Evolutionary conservation across 2,888 invertebrate species (phyloP), one percentile per base, ranked within the genome.

Genomic region (Spodoptera picta): DNA sequence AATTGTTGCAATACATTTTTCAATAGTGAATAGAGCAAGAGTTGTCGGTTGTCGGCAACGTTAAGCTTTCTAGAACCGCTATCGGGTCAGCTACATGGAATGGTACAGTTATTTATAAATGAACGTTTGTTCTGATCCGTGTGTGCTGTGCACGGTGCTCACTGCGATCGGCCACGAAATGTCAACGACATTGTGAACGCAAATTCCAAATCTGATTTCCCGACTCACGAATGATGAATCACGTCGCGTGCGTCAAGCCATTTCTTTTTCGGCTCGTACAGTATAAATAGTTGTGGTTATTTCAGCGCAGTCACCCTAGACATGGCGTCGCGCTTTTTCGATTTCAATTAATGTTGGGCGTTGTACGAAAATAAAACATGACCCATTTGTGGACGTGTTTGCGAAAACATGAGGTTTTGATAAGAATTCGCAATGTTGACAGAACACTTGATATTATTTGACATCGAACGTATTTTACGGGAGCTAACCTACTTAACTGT

Each of bases 371-470:
- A 91, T 90, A 91, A 82, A 83, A 81, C 80, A 77, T 89, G 92
- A 90, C 92, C 93, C 70, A 90, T 89, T 92, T 92, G 83, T 69
- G 55, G 52, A 57, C 75, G 76, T 85, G 86, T 86, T 91, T 89
- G 89, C 90, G 86, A 90, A 90, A 91, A 89, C 84, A 87, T 73
- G 77, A 80, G 81, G 80, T 79, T 83, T 73, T 77, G 93, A 93
- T 94, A 93, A 93, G 88, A 87, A 88, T 90, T 92, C 76, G 92
- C 92, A 82, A 87, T 90, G 86, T 91, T 91, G 86, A 89, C 88
- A 83, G 80, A 89, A 77, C 88, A 90, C 90, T 91, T 92, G 92
- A 94, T 91, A 93, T 92, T 90, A 91, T 94, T 94, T 89, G 90
- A 89, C 86, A 87, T 83, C 87, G 83, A 86, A 87, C 87, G 86